phyloP scores from a whole-genome alignment of 2,888 invertebrate genomes.

The Sinopyrophorus schimmeli region DNA sequence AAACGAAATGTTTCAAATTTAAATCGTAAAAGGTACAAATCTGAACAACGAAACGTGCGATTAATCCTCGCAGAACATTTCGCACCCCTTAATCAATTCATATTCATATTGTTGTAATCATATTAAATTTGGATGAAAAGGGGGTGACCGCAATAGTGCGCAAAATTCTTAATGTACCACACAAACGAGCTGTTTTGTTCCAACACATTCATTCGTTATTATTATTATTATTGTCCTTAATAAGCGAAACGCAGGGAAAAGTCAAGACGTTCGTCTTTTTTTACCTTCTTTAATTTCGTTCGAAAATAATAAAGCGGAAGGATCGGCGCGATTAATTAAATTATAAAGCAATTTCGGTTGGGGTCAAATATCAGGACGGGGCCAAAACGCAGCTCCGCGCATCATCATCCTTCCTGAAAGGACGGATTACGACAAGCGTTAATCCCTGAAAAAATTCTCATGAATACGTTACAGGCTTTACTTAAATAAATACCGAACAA shows the following conservation, averaged over 20 bases:
- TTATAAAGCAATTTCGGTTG: constrained; percentile 40
- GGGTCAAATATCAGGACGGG: constrained; percentile 36
- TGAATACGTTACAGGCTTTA: constrained; percentile 54
- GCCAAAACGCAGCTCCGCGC: constrained; percentile 27
- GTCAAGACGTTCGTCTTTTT: too few relatives aligned
- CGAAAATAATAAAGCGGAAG: constrained; percentile 4
- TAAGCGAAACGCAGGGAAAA: neutral
- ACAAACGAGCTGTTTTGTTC: constrained; percentile 5
- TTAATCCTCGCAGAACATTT: too few relatives aligned
- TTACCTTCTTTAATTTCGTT: too few relatives aligned
- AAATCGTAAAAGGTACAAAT: too few relatives aligned
- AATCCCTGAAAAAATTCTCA: constrained; percentile 53
- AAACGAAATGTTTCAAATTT: too few relatives aligned
- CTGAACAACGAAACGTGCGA: too few relatives aligned
- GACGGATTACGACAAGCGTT: constrained; percentile 48
- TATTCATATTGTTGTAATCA: constrained; percentile 44
- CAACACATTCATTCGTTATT: constrained; percentile 5
- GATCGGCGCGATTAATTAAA: constrained; percentile 34
- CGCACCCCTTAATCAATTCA: constrained; percentile 43
- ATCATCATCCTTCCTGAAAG: constrained; percentile 38
- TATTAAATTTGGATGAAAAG: constrained; percentile 42
- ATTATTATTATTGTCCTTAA: neutral
- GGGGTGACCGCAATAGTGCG: constrained; percentile 33
- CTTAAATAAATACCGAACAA: constrained; percentile 57
- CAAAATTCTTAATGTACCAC: constrained; percentile 24